Percentiles rank a stretch among this genome's conserved stretches.
phyloP scores from a whole-genome alignment of 2,113 vertebrate genomes.

The Ailuropoda melanoleuca region DNA sequence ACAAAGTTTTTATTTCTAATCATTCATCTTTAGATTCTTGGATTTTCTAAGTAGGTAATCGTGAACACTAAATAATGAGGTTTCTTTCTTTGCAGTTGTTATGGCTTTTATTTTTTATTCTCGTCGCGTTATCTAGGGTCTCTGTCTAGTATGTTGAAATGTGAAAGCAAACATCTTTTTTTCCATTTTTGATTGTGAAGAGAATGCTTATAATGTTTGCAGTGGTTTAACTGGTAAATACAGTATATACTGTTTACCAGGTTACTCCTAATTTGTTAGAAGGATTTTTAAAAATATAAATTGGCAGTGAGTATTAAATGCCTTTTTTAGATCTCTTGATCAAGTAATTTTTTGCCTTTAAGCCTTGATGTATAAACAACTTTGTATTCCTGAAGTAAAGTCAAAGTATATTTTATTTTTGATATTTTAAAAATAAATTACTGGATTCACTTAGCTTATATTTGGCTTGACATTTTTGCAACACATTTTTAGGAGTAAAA shows the following conservation, averaged over 20 bases:
- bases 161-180: background rate
- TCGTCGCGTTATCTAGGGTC: background rate
- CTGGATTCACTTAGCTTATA: background rate
- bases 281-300: background rate
- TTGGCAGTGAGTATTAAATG: background rate
- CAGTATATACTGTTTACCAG: background rate
- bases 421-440: background rate
- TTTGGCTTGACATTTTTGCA: background rate
- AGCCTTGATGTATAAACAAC: background rate
- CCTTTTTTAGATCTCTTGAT: background rate
- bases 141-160: background rate
- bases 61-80: background rate
- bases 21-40: background rate
- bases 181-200: background rate
- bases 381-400: background rate
- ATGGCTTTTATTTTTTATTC: background rate
- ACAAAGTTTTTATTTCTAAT: background rate
- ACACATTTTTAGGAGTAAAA: background rate
- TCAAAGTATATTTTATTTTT: background rate
- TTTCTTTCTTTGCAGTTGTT: background rate
- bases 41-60: background rate
- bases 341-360: background rate
- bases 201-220: background rate
- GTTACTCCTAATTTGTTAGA: background rate
- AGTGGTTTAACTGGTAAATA: background rate